These are phyloP conservation scores for Aphelocoma californica DNA, from an alignment of 2,797 vertebrate species.

Conservation along the genomic window DNA sequence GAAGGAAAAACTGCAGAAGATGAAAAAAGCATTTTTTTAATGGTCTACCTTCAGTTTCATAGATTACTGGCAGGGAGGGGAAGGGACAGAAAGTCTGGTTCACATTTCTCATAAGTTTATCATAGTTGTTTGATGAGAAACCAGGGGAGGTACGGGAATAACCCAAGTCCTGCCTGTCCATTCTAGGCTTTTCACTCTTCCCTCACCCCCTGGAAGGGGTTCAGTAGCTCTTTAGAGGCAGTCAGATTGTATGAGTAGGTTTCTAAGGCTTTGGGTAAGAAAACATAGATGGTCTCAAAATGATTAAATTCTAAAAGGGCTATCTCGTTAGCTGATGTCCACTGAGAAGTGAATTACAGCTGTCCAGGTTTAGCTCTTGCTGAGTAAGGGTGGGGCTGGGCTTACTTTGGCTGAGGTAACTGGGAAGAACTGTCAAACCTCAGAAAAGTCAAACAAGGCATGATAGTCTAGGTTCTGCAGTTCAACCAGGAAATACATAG, in stretches of 20 bases:
- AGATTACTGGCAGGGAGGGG: not conserved
- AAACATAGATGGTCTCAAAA: not conserved
- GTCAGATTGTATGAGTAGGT: not conserved
- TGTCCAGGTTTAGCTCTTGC: not conserved
- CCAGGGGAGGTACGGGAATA: not conserved
- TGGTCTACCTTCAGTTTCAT: not conserved
- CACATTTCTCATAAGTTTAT: not conserved
- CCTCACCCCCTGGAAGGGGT: not conserved
- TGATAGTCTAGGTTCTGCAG: not conserved
- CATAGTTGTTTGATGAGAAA: not conserved
- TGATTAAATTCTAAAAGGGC: not conserved
- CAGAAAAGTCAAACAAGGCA: not conserved
- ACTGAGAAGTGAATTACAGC: not conserved
- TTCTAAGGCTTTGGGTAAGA: not conserved
- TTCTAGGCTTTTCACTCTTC: not conserved
- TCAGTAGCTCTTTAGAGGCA: not conserved
- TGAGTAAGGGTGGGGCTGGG: not conserved
- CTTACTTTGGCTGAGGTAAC: not conserved
- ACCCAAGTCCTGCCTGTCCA: not conserved
- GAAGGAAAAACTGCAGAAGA: not conserved
- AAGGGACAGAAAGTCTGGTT: not conserved
- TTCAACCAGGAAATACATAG: not conserved
- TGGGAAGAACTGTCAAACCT: not conserved
- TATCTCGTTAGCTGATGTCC: not conserved
- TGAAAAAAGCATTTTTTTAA: not conserved